Base-by-base conservation (phyloP, 2,888 invertebrate genomes). In the Apamea epomidion region DNA sequence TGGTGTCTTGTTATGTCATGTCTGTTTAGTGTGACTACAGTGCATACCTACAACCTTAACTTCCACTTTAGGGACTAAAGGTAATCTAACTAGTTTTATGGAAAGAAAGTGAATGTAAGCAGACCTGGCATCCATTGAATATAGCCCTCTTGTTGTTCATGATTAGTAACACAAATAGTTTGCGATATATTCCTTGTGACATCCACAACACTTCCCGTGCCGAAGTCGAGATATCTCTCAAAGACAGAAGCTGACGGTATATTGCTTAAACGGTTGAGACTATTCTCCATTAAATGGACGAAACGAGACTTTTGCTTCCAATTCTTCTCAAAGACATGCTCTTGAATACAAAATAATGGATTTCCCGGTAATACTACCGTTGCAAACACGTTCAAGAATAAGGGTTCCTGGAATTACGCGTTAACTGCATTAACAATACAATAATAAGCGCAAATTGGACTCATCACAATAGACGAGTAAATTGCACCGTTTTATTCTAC, bases 121-220 rank as follows among this genome's bases (percentile, higher is more conserved):
- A 74, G 45, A 96, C 97, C 97, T 94, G 95, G 92, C 82, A 95
- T 88, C 97, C 97, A 97, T 76, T 95, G 95, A 73, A 97, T 94
- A 78, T 93, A 95, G 0, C 96, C 96, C 32, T 96, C 96, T 45
- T 93, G 92, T n/a, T 91, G 90, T 71, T 94, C 93, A 86, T 97
- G 97, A 89, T 97, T 97, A 3, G 96, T 97, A 0, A 97, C 95
- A 79, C 96, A 95, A 70, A 97, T 84, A 21, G 95, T 96, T 86
- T 97, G 96, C 2, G 97, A 96, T 89, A 97, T 95, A 86, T 97
- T 97, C 82, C 92, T 90, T 1, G 96, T 96, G 0, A 95, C 83
- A 81, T 97, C 94, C 0, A 74, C 82, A 18, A 94, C 92, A 87
- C 95, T 95, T 64, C 97, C 97, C 45, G 91, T 94, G 2, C 95